phyloP scores from a whole-genome alignment of 1,140 invertebrate genomes.

The Aphidius ervi region DNA sequence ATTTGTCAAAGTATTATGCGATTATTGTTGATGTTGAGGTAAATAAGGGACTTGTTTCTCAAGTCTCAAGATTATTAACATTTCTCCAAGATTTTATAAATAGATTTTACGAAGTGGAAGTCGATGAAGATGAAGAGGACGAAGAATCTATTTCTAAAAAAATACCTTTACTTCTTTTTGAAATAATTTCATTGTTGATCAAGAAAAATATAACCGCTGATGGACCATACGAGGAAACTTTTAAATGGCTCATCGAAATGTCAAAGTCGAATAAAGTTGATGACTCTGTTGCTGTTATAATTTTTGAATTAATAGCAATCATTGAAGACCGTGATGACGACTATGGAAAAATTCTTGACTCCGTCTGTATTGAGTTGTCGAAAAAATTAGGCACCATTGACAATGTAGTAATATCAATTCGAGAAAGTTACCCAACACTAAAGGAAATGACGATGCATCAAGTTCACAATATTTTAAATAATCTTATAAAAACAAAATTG shows the following conservation, averaged over 20 bases:
- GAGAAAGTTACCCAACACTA: conserved; percentile 43
- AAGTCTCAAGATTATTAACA: conserved; percentile 34
- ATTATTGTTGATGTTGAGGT: conserved; percentile 24
- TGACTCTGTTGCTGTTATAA: conserved; percentile 28
- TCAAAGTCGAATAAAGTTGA: conserved; percentile 36
- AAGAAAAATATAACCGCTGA: conserved; percentile 15
- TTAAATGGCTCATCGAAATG: conserved; percentile 46
- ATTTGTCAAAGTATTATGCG: conserved; percentile 51
- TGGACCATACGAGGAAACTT: conserved; percentile 32
- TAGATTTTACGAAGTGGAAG: conserved; percentile 33
- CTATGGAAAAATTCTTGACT: conserved; percentile 40
- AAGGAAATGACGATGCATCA: conserved; percentile 38
- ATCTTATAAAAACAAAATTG: conserved; percentile 45
- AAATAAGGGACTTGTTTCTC: conserved; percentile 25
- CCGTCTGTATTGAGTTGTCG: conserved; percentile 44
- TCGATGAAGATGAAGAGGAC: conserved; percentile 28
- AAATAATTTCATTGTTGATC: conserved; percentile 5
- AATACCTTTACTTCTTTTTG: conserved; percentile 38
- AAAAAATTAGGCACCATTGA: conserved; percentile 42
- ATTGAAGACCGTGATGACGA: conserved; percentile 41
- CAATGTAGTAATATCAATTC: conserved; percentile 28
- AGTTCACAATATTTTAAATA: conserved; percentile 43
- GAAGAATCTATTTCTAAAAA: conserved; percentile 32
- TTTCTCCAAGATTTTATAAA: conserved; percentile 32
- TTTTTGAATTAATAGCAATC: conserved; percentile 38